Base-by-base conservation (phyloP, 37 sponge, comb jelly and placozoan genomes). In the Axinella damicornis region DNA sequence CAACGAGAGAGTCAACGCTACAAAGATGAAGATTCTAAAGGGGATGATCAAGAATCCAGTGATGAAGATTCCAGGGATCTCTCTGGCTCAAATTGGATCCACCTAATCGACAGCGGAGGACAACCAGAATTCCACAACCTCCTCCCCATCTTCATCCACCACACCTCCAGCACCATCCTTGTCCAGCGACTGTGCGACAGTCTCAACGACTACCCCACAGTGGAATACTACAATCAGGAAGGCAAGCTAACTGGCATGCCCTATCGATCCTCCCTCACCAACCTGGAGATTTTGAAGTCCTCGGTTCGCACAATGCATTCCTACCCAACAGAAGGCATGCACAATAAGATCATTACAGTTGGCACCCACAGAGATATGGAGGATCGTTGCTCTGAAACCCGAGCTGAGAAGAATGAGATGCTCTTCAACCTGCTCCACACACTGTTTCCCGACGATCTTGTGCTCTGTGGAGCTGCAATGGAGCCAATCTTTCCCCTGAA, bases 91-190 rank as follows among this genome's bases (percentile, higher is more conserved):
- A 39, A 71, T 14, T 71, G 38, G 72, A 71, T 74, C 57, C 57
- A 54, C 56, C 32, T 54, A 0, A 74, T 40, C 28, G 75, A 74
- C 75, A 74, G 75, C 53, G 75, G 75, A 25, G 75, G 75, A 6
- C 75, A 74, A n/a, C 75, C 27, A 16, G 31, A 36, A 36, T 74
- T 32, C 56, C 30, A 54, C 2, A 57, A 74, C 56, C 54, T 74
- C 75, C 17, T 30, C 31, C 75, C 75, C 28, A 27, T 74, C 56
- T 74, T 74, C 57, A 54, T 55, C 28, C 30, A n/a, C 11, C 30
- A n/a, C 5, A 21, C 30, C 56, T 25, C 56, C 21, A 55, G 22
- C 13, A 24, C 15, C 54, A 0, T 74, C 13, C 53, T 74, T 74
- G 75, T 74, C 25, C 34, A 55, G 22, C 54, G 56, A 14, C 57